Evolutionary conservation across 2,888 invertebrate species (phyloP).

Genomic region (Fissipunctia ypsillon): DNA sequence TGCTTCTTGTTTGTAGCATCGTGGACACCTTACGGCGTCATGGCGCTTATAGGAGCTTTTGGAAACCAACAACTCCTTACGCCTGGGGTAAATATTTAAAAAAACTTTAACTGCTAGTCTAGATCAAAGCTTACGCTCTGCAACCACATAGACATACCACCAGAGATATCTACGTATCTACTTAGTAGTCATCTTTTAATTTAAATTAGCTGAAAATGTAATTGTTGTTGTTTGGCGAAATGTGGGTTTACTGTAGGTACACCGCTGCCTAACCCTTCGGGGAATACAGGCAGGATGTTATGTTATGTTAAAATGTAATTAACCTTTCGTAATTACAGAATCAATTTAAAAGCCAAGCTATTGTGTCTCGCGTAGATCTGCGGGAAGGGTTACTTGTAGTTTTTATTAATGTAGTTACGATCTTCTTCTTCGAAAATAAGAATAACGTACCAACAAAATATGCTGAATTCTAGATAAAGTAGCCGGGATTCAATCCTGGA

Average conservation of each 20-base stretch:
- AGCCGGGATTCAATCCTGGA: neutral
- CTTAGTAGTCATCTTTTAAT: neutral
- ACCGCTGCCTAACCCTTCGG: too few species aligned
- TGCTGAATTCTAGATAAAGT: neutral
- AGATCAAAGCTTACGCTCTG: neutral
- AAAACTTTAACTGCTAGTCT: neutral
- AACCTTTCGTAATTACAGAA: too few species aligned
- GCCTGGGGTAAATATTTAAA: slow-evolving; percentile 89
- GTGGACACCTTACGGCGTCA: slow-evolving; percentile 97
- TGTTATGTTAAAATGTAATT: too few species aligned
- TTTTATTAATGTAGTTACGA: neutral
- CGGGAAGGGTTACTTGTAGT: too few species aligned
- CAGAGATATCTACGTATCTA: too few species aligned
- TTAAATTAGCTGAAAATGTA: neutral
- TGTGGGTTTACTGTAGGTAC: too few species aligned
- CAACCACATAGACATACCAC: too few species aligned
- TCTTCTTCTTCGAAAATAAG: neutral
- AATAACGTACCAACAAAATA: neutral
- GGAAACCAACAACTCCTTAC: slow-evolving; percentile 94
- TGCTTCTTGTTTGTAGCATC: slow-evolving; percentile 96
- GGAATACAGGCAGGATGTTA: too few species aligned
- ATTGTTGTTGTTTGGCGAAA: too few species aligned
- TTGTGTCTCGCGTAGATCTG: too few species aligned
- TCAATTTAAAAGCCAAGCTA: too few species aligned
- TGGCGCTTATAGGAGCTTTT: slow-evolving; percentile 95